Conservation (phyloP, 2,888 invertebrate genomes). For the Spatulosminthurus flaviceps region DNA sequence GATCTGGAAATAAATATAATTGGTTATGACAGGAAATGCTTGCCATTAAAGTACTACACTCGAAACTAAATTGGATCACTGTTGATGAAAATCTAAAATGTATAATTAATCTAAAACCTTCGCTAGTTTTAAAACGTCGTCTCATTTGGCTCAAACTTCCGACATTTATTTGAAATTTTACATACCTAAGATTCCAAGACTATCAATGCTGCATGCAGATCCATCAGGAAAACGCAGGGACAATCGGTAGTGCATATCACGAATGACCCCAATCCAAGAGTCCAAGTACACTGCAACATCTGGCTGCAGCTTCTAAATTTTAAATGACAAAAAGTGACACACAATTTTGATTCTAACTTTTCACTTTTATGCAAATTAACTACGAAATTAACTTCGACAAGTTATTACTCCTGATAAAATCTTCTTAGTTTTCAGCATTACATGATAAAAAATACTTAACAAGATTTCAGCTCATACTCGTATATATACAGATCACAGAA, state of each 20-base stretch:
- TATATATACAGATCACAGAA: too few species aligned
- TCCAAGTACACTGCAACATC: slow-evolving; percentile 88
- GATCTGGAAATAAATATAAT: slow-evolving; percentile 45
- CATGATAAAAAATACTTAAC: too few species aligned
- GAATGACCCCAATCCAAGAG: slow-evolving; percentile 88
- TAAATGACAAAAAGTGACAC: background rate
- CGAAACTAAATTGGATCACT: too few species aligned
- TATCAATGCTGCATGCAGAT: slow-evolving; percentile 74
- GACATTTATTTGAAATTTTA: background rate
- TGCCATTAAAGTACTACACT: background rate
- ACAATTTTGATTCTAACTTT: background rate
- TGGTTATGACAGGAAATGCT: background rate
- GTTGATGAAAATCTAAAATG: too few species aligned
- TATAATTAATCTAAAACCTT: too few species aligned
- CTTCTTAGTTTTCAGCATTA: too few species aligned
- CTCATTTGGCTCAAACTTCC: too few species aligned
- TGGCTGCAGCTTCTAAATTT: slow-evolving; percentile 75
- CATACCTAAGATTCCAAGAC: slow-evolving; percentile 45
- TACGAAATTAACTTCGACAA: too few species aligned
- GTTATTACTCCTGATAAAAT: too few species aligned
- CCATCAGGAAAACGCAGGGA: slow-evolving; percentile 75
- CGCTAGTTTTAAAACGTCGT: too few species aligned
- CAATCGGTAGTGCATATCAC: slow-evolving; percentile 75
- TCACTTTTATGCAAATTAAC: too few species aligned
- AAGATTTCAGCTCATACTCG: too few species aligned